Conservation (phyloP, 92 coral and sea anemone genomes). For the Pocillopora meandrina region DNA sequence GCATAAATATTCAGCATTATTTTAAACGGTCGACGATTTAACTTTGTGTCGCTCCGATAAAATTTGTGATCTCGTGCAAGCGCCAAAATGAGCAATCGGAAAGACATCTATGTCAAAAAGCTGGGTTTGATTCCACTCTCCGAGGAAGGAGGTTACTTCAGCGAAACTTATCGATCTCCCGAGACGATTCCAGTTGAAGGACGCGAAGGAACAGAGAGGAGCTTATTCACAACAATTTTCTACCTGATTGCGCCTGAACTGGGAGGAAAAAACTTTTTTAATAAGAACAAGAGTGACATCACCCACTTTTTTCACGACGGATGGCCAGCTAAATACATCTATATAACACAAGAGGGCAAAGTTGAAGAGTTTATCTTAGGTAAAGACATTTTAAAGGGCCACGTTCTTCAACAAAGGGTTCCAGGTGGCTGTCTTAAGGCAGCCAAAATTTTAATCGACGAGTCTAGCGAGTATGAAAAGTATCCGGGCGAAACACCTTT, state of each 20-base stretch:
- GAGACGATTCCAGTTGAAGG: constrained; percentile 25
- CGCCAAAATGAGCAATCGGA: constrained; percentile 36
- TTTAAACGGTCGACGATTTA: neutral
- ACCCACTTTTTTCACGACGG: constrained; percentile 78
- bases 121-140: constrained; percentile 70
- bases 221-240: constrained; percentile 68
- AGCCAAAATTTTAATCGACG: constrained; percentile 57
- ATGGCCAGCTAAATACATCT: constrained; percentile 77
- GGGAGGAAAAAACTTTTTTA: constrained; percentile 66
- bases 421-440: constrained; percentile 70
- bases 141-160: constrained; percentile 83
- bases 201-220: constrained; percentile 63
- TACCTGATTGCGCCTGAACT: constrained; percentile 60
- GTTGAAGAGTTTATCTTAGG: constrained; percentile 65
- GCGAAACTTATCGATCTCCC: constrained; percentile 73
- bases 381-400: constrained; percentile 65
- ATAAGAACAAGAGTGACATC: constrained; percentile 69
- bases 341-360: constrained; percentile 66
- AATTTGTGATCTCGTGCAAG: neutral
- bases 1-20: neutral
- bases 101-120: constrained; percentile 48
- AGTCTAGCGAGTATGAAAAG: constrained; percentile 36
- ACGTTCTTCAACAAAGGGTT: constrained; percentile 58
- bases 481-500: constrained; percentile 80
- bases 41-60: neutral